Conservation (phyloP, 1,140 invertebrate genomes). For the Lepidurus couesii region DNA sequence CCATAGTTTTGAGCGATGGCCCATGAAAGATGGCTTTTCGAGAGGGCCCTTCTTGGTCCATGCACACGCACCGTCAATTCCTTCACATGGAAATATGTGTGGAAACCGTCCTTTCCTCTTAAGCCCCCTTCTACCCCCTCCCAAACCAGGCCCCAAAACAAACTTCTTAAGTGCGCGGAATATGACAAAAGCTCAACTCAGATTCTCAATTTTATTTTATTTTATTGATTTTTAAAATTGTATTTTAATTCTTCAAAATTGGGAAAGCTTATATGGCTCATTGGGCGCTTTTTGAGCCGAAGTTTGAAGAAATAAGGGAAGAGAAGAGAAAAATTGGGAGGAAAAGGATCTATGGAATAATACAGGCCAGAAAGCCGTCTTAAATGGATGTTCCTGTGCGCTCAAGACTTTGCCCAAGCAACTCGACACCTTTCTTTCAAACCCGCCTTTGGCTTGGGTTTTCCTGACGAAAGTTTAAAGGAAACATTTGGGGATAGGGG, state of each 20-base stretch:
- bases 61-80: not conserved
- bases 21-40: conserved; percentile 11
- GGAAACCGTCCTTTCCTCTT: not conserved
- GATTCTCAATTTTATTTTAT: no score
- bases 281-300: no score
- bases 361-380: not conserved
- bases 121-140: no score
- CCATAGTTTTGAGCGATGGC: conserved; percentile 3
- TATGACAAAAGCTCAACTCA: no score
- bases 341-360: not conserved
- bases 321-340: not conserved
- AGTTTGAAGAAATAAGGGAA: no score
- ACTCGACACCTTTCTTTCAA: conserved; percentile 4
- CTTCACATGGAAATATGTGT: not conserved
- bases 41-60: not conserved
- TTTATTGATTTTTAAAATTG: no score
- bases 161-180: no score
- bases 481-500: not conserved
- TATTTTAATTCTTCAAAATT: no score
- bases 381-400: not conserved
- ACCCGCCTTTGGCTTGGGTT: not conserved
- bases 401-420: not conserved
- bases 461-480: conserved; percentile 6
- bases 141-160: no score
- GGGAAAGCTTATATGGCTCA: no score